These are phyloP conservation scores for Muscicapa comitata DNA, from an alignment of 2,797 vertebrate genomes.

Conservation along the genomic window DNA sequence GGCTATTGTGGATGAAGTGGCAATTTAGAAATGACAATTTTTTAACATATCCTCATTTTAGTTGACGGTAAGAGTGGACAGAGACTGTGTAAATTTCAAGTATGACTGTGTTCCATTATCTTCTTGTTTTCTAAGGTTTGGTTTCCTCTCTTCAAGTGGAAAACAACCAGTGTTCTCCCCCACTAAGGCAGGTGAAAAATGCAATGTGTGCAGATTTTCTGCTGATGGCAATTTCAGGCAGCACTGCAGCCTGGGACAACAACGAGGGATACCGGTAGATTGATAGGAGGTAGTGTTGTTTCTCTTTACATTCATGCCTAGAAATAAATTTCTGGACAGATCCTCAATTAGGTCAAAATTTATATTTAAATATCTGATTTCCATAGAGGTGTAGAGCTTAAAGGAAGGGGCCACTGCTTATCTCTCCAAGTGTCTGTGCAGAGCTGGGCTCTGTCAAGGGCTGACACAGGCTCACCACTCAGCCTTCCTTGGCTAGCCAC, in stretches of 20 bases:
- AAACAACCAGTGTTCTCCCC: not conserved
- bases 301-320: not conserved
- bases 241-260: not conserved
- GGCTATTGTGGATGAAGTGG: not conserved
- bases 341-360: not conserved
- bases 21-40: not conserved
- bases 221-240: not conserved
- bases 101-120: not conserved
- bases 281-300: not conserved
- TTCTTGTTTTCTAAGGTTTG: not conserved
- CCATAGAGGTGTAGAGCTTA: not conserved
- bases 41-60: not conserved
- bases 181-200: not conserved
- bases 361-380: not conserved
- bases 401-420: not conserved
- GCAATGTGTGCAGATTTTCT: not conserved
- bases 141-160: not conserved
- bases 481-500: not conserved
- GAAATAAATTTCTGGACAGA: not conserved
- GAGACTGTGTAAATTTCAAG: not conserved
- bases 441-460: not conserved
- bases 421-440: not conserved
- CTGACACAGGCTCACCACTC: fast-evolving
- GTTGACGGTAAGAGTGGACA: not conserved
- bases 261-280: not conserved